These are phyloP conservation scores for Mallotus villosus DNA, from an alignment of 2,797 vertebrate species.

Conservation along the genomic window DNA sequence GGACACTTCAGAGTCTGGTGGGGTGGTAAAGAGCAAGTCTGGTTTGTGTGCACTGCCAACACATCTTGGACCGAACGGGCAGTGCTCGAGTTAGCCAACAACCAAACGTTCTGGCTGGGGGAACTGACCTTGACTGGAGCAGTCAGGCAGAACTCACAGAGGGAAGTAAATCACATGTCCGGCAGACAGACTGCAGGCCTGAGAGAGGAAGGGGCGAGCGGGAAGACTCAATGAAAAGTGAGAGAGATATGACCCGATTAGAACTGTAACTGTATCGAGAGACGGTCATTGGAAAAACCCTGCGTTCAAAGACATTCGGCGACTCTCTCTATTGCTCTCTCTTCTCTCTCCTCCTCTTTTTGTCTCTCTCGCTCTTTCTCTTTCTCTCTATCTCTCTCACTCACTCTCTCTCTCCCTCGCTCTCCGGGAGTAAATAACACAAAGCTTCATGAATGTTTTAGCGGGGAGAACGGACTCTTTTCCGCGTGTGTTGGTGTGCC, in stretches of 20 bases:
- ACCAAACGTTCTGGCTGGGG: not conserved
- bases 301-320: not conserved
- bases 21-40: not conserved
- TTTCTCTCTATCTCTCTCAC: not conserved
- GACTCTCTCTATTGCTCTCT: not conserved
- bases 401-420: conserved; percentile 12
- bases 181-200: not conserved
- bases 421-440: conserved; percentile 56
- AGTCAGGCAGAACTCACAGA: conserved; percentile 9
- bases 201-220: not conserved
- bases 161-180: not conserved
- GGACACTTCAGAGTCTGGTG: not conserved
- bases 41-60: not conserved
- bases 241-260: not conserved
- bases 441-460: conserved; percentile 68
- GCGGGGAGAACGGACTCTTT: conserved; percentile 46
- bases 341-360: not conserved
- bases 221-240: too few species aligned
- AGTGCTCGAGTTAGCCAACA: conserved; percentile 1
- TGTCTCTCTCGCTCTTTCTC: conserved; percentile 9
- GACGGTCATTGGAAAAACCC: too few species aligned
- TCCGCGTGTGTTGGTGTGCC: conserved; percentile 53
- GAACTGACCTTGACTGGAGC: conserved; percentile 12
- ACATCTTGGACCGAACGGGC: not conserved
- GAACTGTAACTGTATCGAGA: not conserved